Evolutionary conservation across 2,797 vertebrate species (phyloP).

Genomic region (Falco columbarius): DNA sequence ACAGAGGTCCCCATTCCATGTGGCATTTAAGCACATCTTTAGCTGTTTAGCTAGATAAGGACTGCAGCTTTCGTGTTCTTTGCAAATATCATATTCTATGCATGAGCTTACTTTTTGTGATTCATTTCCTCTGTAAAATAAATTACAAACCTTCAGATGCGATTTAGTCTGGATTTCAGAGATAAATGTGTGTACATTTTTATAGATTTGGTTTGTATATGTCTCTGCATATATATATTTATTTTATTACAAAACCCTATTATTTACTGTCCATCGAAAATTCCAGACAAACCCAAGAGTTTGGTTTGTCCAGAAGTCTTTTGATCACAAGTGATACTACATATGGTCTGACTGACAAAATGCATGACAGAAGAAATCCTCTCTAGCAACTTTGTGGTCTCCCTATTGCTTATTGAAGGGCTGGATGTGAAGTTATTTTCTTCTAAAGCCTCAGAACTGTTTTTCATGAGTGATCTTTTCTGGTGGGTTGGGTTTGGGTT

Average conservation of each 20-base stretch:
- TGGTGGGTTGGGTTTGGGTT: background rate
- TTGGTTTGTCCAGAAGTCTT: constrained; percentile 6
- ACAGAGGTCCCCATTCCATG: background rate
- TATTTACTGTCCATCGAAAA: constrained; percentile 27
- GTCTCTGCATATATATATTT: constrained; percentile 20
- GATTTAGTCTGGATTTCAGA: constrained; percentile 60
- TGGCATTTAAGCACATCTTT: constrained; percentile 45
- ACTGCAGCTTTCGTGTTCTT: constrained; percentile 33
- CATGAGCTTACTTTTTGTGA: constrained; percentile 21
- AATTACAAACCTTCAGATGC: constrained; percentile 44
- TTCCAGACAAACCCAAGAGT: background rate
- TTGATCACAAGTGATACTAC: background rate
- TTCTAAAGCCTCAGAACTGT: background rate
- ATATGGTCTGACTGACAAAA: background rate
- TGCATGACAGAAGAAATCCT: background rate
- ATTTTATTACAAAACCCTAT: constrained; percentile 36
- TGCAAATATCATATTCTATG: constrained; percentile 49
- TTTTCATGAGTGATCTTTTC: background rate
- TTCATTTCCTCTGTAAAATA: constrained; percentile 54
- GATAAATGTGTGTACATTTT: constrained; percentile 42
- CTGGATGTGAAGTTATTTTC: background rate
- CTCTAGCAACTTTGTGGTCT: background rate
- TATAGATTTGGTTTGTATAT: background rate
- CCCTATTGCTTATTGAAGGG: background rate
- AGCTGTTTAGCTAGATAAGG: constrained; percentile 48